These are phyloP conservation scores for Pomatostomus ruficeps DNA, from an alignment of 2,113 vertebrate genomes.

Conservation along the genomic window DNA sequence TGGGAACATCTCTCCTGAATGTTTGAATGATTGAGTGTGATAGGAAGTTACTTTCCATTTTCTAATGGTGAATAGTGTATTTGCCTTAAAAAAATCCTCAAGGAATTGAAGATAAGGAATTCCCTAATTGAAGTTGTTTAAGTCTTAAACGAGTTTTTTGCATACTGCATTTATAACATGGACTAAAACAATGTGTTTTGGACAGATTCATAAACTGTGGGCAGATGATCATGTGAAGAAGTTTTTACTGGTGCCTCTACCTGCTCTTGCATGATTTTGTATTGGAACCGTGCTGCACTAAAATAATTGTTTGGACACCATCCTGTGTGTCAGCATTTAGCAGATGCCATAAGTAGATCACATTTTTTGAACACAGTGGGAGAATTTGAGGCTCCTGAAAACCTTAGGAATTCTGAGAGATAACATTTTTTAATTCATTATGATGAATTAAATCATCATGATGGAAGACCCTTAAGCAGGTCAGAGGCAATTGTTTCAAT, in stretches of 20 bases:
- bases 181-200: background rate
- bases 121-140: background rate
- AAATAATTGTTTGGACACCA: background rate
- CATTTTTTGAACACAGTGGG: background rate
- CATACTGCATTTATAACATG: background rate
- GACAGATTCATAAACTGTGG: background rate
- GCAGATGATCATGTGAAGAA: background rate
- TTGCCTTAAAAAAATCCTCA: background rate
- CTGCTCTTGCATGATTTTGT: background rate
- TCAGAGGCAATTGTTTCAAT: background rate
- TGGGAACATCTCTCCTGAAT: background rate
- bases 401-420: background rate
- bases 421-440: background rate
- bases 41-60: background rate
- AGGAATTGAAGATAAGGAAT: background rate
- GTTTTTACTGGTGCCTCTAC: background rate
- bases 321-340: background rate
- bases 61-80: background rate
- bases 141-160: background rate
- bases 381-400: background rate
- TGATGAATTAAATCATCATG: background rate
- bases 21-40: background rate
- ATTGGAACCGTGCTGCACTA: background rate
- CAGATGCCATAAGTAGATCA: background rate
- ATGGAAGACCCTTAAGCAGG: background rate